phyloP scores from a whole-genome alignment of 1,140 invertebrate species.

The Megalopta genalis region DNA sequence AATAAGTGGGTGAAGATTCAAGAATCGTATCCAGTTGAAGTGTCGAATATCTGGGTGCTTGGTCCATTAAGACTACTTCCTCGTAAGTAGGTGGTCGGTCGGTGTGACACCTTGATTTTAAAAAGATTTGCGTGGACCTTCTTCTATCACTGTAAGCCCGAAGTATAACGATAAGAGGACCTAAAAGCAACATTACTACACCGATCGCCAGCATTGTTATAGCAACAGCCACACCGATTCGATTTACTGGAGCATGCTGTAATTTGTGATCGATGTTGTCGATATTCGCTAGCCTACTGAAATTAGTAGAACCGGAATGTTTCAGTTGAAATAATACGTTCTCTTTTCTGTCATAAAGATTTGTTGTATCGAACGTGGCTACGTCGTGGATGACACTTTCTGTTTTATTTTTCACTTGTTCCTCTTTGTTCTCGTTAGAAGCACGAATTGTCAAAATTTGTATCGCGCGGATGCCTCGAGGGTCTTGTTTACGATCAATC shows the following conservation, averaged over 20 bases:
- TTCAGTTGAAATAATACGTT: not conserved
- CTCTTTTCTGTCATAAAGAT: not conserved
- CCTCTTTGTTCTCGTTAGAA: not conserved
- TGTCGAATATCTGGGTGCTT: slow-evolving; percentile 69
- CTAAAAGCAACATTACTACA: slow-evolving; percentile 66
- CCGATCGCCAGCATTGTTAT: slow-evolving; percentile 68
- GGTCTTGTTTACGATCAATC: slow-evolving; percentile 3
- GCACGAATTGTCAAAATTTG: not conserved
- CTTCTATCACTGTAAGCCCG: slow-evolving; percentile 62
- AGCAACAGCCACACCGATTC: slow-evolving; percentile 60
- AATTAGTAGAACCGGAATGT: not conserved
- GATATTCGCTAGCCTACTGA: not conserved
- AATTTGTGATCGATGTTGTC: slow-evolving; percentile 38
- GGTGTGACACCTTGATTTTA: slow-evolving; percentile 46
- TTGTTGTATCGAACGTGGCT: not conserved
- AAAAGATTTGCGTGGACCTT: slow-evolving; percentile 58
- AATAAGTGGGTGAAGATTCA: slow-evolving; percentile 4
- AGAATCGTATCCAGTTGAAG: slow-evolving; percentile 48
- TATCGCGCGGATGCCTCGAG: not conserved
- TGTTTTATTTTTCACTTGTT: not conserved
- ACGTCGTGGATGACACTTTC: not conserved
- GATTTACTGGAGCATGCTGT: slow-evolving; percentile 48
- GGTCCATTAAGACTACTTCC: slow-evolving; percentile 64
- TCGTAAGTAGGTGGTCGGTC: slow-evolving; percentile 69
- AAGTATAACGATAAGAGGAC: slow-evolving; percentile 64